Percentiles rank a stretch among this genome's conserved stretches.
phyloP scores from a whole-genome alignment of 1,140 invertebrate genomes.

The Gyrodactylus bullatarudis region DNA sequence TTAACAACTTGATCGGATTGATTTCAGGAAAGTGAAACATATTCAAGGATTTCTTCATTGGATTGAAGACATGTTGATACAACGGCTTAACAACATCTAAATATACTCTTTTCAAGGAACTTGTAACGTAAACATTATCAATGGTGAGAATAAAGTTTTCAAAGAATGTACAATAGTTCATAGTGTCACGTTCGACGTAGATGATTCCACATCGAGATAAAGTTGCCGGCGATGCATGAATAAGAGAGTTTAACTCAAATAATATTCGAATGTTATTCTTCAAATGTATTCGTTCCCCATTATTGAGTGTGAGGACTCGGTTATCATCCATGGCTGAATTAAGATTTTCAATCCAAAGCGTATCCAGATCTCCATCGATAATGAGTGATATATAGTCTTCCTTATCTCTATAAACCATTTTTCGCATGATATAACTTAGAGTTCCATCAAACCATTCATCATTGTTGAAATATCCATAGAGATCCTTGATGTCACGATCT shows the following conservation, averaged over 20 bases:
- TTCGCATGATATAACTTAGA: slow-evolving; percentile 51
- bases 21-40: background rate
- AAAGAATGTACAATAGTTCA: slow-evolving; percentile 50
- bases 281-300: slow-evolving; percentile 56
- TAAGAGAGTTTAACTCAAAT: slow-evolving; percentile 34
- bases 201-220: slow-evolving; percentile 23
- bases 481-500: slow-evolving; percentile 47
- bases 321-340: slow-evolving; percentile 85
- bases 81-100: slow-evolving; percentile 35
- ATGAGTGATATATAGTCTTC: slow-evolving; percentile 40
- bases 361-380: slow-evolving; percentile 66
- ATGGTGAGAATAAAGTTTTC: slow-evolving; percentile 50
- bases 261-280: slow-evolving; percentile 42
- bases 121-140: slow-evolving; percentile 34
- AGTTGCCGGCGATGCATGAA: slow-evolving; percentile 27
- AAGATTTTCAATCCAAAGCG: slow-evolving; percentile 74
- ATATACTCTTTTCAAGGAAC: slow-evolving; percentile 20
- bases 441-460: slow-evolving; percentile 65
- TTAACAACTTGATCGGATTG: background rate
- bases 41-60: slow-evolving; percentile 18
- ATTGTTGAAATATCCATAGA: slow-evolving; percentile 62
- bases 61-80: slow-evolving; percentile 32
- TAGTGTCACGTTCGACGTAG: slow-evolving; percentile 39
- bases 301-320: slow-evolving; percentile 46
- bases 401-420: slow-evolving; percentile 35